These are phyloP conservation scores for Thalpophila matura DNA, from an alignment of 2,888 invertebrate genomes.

Conservation along the genomic window DNA sequence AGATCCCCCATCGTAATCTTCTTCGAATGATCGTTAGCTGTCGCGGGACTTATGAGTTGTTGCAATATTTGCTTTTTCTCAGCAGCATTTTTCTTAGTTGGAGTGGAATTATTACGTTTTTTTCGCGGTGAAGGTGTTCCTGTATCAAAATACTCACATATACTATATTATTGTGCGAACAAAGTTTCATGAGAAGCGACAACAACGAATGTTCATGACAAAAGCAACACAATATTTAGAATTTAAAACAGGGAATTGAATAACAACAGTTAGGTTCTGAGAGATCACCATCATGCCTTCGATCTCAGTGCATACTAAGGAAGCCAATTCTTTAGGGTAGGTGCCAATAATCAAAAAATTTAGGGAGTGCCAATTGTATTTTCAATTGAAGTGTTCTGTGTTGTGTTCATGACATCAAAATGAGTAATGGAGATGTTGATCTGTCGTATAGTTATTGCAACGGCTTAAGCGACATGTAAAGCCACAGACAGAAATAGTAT, in stretches of 20 bases:
- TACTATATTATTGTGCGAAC: conserved; percentile 48
- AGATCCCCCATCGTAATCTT: conserved; percentile 94
- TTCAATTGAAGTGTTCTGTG: conserved; percentile 52
- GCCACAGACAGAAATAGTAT: conserved; percentile 43
- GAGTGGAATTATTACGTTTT: conserved; percentile 95
- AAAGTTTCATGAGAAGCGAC: conserved; percentile 75
- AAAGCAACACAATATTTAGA: conserved; percentile 76
- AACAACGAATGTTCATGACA: conserved; percentile 79
- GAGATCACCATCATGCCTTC: conserved; percentile 77
- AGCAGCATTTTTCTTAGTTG: conserved; percentile 94
- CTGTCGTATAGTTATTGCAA: conserved; percentile 60
- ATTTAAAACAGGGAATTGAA: conserved; percentile 63
- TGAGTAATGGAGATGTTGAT: conserved; percentile 59
- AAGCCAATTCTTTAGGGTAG: conserved; percentile 84
- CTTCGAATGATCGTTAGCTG: conserved; percentile 91
- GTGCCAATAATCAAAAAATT: conserved; percentile 72
- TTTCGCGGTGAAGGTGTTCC: conserved; percentile 95
- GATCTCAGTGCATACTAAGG: conserved; percentile 81
- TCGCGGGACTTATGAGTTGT: conserved; percentile 93
- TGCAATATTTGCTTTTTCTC: conserved; percentile 95
- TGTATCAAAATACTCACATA: conserved; percentile 76
- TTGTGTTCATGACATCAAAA: conserved; percentile 53
- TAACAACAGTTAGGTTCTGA: conserved; percentile 64
- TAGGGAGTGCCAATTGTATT: conserved; percentile 71
- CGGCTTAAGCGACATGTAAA: conserved; percentile 59